Evolutionary conservation across 1,140 invertebrate genomes (phyloP), one percentile per base, ranked within the genome.

Genomic region (Heliconius himera): DNA sequence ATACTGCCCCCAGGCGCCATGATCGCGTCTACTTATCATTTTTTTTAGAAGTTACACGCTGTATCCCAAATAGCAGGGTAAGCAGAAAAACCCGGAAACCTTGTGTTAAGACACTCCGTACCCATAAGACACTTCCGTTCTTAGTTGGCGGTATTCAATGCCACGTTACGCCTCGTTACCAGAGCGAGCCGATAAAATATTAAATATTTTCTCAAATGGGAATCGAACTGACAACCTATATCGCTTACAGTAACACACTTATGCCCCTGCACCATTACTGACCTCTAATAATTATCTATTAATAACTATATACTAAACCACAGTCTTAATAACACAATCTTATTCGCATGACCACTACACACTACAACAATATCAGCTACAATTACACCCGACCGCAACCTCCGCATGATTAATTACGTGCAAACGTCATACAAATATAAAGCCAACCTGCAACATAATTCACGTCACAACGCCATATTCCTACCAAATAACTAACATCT

Each of bases 321-420:
- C 60, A 29, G n/a, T 66, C 60, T 5, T 26, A 66, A 29, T 66
- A 66, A 66, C 60, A 66, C 13, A 11, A 66, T 66, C 60, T 66
- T 66, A 66, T 66, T 66, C 60, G 29, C 13, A 66, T 66, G 26
- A 66, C 22, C 60, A 16, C 11, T 29, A 29, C 4, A 66, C 60
- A 66, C 60, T 66, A 66, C 26, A 66, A 66, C 26, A 66, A 29
- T 29, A 26, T 29, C 60, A n/a, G 60, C 66, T 70, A 76, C 74
- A 76, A 49, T 76, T 46, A 76, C 49, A 41, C 26, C 38, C 41
- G 74, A 76, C 74, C 74, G 56, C 74, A 76, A 76, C 41, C 56
- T 70, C 16, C 74, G 56, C 38, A 46, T 76, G 74, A 76, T 76
- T 76, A 76, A 76, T 76, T 70, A 76, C 74, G 20, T 36, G 74